These are phyloP conservation scores for Drosophila cracens DNA, from an alignment of 2,888 invertebrate species.

Conservation along the genomic window DNA sequence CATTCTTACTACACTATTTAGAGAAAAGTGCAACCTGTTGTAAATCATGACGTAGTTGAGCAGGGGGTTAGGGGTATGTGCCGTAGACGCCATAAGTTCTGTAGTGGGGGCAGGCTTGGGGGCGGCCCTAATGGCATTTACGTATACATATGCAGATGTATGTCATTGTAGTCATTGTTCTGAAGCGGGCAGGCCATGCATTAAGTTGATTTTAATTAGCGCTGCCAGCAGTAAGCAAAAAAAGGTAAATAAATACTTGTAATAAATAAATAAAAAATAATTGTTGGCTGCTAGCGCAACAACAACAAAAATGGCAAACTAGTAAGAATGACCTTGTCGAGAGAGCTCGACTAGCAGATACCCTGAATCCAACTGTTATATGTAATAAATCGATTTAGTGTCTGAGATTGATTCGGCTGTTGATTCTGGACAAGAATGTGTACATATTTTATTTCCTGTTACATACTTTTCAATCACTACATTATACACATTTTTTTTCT, in stretches of 20 bases:
- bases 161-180: constrained; percentile 49
- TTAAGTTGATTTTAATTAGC: constrained; percentile 72
- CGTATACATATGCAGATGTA: constrained; percentile 6
- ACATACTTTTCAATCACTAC: no score
- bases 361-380: background rate
- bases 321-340: background rate
- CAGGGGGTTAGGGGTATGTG: background rate
- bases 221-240: constrained; percentile 18
- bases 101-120: constrained; percentile 2
- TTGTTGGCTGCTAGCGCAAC: constrained; percentile 22
- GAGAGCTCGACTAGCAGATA: background rate
- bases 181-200: constrained; percentile 30
- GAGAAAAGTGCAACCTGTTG: constrained; percentile 34
- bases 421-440: background rate
- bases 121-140: constrained; percentile 38
- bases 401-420: background rate
- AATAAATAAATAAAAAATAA: constrained; percentile 73
- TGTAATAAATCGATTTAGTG: background rate
- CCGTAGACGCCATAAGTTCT: background rate
- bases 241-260: constrained; percentile 76
- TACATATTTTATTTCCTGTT: background rate
- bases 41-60: constrained; percentile 45
- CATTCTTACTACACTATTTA: constrained; percentile 6
- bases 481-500: background rate
- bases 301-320: constrained; percentile 13